Evolutionary conservation across 2,113 vertebrate species (phyloP).

Genomic region (Anoplopoma fimbria): DNA sequence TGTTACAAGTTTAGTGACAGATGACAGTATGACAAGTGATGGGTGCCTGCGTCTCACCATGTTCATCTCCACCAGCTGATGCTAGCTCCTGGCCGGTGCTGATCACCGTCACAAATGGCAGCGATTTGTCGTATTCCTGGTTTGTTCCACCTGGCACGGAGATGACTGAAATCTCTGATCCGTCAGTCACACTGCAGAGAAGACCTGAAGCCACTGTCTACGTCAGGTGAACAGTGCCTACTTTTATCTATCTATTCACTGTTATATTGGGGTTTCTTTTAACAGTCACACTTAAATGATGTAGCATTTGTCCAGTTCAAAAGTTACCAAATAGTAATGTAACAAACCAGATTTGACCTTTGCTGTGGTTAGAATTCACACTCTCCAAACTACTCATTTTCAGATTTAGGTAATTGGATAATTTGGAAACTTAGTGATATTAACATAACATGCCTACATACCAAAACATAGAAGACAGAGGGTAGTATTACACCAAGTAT

Average conservation of each 20-base stretch:
- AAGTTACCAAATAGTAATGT: not conserved
- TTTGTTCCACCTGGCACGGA: not conserved
- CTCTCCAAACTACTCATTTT: not conserved
- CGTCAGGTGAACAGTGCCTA: constrained; percentile 29
- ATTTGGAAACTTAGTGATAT: not conserved
- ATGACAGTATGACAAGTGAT: not conserved
- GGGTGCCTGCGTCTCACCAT: not conserved
- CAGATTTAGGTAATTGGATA: not conserved
- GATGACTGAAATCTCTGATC: not conserved
- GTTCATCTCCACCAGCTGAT: constrained; percentile 19
- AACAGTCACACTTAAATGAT: not conserved
- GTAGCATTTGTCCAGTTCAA: not conserved
- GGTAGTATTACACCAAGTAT: too few species aligned
- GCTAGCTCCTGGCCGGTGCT: constrained; percentile 17
- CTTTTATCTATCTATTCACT: too few species aligned
- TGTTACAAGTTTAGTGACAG: not conserved
- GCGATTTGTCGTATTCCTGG: not conserved
- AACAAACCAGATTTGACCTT: not conserved
- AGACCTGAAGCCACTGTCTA: constrained; percentile 11
- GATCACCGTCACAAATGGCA: constrained; percentile 13
- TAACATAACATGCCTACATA: not conserved
- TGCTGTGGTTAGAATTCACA: not conserved
- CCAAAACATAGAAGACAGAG: not conserved
- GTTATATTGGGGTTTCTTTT: not conserved
- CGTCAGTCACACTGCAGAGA: not conserved